Evolutionary conservation across 2,113 vertebrate species (phyloP).

Genomic region (Reinhardtius hippoglossoides): DNA sequence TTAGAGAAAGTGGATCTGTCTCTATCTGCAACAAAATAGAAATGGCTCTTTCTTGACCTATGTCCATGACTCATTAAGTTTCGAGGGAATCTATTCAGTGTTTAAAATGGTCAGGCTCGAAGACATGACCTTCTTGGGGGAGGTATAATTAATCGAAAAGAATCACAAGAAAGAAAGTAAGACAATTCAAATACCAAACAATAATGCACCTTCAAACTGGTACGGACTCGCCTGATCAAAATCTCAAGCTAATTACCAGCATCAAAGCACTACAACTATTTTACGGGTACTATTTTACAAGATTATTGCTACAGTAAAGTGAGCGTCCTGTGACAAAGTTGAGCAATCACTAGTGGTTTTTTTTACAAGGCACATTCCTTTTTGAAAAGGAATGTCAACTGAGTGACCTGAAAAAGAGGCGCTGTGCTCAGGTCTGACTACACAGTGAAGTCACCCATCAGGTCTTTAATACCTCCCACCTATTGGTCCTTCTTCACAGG

Average conservation of each 20-base stretch:
- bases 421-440: background rate
- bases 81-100: too few relatives aligned
- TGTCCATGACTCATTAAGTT: too few relatives aligned
- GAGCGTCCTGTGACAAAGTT: background rate
- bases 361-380: slow-evolving; percentile 50
- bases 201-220: background rate
- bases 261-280: slow-evolving; percentile 37
- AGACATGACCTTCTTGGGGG: too few relatives aligned
- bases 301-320: slow-evolving; percentile 28
- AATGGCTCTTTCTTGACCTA: too few relatives aligned
- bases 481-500: slow-evolving; percentile 9
- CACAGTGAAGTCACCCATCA: slow-evolving; percentile 26
- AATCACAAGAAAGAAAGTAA: background rate
- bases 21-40: too few relatives aligned
- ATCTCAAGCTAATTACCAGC: background rate
- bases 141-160: too few relatives aligned
- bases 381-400: slow-evolving; percentile 17
- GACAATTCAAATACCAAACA: background rate
- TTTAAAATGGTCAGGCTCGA: too few relatives aligned
- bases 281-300: slow-evolving; percentile 36
- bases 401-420: slow-evolving; percentile 31
- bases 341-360: slow-evolving; percentile 36
- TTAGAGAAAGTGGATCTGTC: too few relatives aligned
- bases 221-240: background rate
- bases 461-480: background rate